Conservation (phyloP, 2,888 invertebrate genomes). For the Teleiodes luculella region DNA sequence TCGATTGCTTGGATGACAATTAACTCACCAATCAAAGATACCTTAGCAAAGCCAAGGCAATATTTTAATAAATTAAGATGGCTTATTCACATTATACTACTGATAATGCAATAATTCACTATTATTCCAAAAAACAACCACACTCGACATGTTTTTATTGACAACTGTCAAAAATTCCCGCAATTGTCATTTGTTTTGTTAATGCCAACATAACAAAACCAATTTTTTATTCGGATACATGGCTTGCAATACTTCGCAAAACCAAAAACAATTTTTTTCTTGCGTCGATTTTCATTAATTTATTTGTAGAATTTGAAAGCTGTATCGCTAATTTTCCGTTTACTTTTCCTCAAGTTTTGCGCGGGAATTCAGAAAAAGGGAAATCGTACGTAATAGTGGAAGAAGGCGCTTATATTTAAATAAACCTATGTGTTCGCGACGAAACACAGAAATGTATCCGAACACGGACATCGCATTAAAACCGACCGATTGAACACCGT, state of each 20-base stretch:
- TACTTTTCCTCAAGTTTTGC: no score
- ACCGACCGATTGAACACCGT: no score
- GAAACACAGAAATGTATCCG: no score
- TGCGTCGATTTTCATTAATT: no score
- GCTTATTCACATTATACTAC: constrained; percentile 25
- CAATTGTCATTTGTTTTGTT: constrained; percentile 55
- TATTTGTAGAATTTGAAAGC: no score
- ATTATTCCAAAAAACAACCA: constrained; percentile 42
- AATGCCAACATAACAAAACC: constrained; percentile 10
- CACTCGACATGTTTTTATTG: constrained; percentile 68
- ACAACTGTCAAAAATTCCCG: constrained; percentile 73
- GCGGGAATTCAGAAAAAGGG: no score
- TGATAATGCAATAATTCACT: constrained; percentile 33
- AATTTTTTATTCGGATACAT: constrained; percentile 13
- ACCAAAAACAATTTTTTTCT: constrained; percentile 1
- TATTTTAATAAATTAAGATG: constrained; percentile 23
- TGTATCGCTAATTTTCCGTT: no score
- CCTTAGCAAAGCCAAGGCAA: constrained; percentile 32
- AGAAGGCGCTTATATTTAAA: no score
- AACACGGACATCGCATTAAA: no score
- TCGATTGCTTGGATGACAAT: constrained; percentile 37
- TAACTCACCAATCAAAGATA: constrained; percentile 56
- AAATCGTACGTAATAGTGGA: no score
- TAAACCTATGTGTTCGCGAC: no score
- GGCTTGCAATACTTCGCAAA: neutral